Base-by-base conservation (phyloP, 1,140 invertebrate species). In the Atopsyche davidsoni region DNA sequence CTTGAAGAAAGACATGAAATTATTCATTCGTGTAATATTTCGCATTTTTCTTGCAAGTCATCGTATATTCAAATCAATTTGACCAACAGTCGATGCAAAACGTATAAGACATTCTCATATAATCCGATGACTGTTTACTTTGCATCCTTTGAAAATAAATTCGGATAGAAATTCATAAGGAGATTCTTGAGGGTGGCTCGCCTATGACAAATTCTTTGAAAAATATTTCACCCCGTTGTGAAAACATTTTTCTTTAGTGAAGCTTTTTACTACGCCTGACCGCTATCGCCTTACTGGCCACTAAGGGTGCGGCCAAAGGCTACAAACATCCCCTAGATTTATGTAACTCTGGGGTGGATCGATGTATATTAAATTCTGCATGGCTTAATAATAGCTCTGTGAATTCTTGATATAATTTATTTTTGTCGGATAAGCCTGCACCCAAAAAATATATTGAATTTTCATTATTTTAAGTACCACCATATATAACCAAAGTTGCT, bases 121-220 rank as follows among this genome's bases (percentile, higher is more conserved):
- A 38, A 31, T 24, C 16, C 36, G 24, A 40, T 48, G 46, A 40
- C 35, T 31, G 17, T 23, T 23, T 24, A 10, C 40, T 38, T 48
- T 17, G 9, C 16, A 2, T 48, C 7, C 23, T 38, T 39, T 47
- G 19, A 38, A 38, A 25, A 16, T 34, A 17, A 19, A 23, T 22
- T n/a, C n/a, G n/a, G n/a, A 24, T 48, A 49, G 42, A 49, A 42
- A 49, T 49, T 49, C 47, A 49, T 49, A 55, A 49, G 45, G 21
- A 31, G 44, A 55, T 46, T 55, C 22, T 31, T 13, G 17, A n/a
- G 43, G 3, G 24, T 36, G 49, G 40, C 39, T 38, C 23, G 31
- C 39, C 39, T 23, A 46, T 46, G 44, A 51, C 40, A 51, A 51
- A 56, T 56, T 56, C 54, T 46, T 32, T 38, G 39, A 39, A 51